Evolutionary conservation across 2,797 vertebrate genomes (phyloP).

Genomic region (Hoplostethus mediterraneus): DNA sequence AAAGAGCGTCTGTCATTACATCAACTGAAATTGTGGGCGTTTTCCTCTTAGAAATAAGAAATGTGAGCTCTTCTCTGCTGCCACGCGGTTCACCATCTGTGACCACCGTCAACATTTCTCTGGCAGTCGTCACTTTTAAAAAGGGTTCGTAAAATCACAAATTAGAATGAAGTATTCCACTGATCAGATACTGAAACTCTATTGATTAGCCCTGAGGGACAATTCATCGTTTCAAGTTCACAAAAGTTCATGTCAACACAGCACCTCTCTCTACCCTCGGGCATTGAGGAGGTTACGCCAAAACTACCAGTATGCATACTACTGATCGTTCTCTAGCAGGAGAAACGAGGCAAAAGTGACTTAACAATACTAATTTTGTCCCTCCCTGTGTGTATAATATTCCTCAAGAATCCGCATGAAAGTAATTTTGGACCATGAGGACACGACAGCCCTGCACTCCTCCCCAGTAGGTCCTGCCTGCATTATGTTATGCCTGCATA

Average conservation of each 20-base stretch:
- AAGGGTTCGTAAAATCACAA: background rate
- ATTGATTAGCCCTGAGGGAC: background rate
- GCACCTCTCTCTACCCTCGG: no score
- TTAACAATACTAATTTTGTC: background rate
- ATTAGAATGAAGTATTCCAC: background rate
- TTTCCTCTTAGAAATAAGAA: slow-evolving; percentile 5
- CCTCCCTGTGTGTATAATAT: background rate
- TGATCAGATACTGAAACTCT: background rate
- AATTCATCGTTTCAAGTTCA: no score
- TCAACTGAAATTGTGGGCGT: background rate
- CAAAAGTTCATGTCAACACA: no score
- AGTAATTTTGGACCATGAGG: background rate
- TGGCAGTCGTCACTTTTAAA: background rate
- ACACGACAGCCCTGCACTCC: background rate
- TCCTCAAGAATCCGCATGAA: slow-evolving; percentile 6
- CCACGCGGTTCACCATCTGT: background rate
- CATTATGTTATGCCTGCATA: slow-evolving; percentile 34
- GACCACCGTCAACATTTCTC: slow-evolving; percentile 3
- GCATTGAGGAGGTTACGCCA: no score
- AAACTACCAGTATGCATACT: no score
- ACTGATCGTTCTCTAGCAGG: background rate
- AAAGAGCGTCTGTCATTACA: background rate
- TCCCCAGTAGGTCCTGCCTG: slow-evolving; percentile 6
- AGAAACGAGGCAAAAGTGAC: no score
- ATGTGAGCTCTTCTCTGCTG: background rate